Evolutionary conservation across 2,888 invertebrate genomes (phyloP).

Genomic region (Tinea semifulvella): DNA sequence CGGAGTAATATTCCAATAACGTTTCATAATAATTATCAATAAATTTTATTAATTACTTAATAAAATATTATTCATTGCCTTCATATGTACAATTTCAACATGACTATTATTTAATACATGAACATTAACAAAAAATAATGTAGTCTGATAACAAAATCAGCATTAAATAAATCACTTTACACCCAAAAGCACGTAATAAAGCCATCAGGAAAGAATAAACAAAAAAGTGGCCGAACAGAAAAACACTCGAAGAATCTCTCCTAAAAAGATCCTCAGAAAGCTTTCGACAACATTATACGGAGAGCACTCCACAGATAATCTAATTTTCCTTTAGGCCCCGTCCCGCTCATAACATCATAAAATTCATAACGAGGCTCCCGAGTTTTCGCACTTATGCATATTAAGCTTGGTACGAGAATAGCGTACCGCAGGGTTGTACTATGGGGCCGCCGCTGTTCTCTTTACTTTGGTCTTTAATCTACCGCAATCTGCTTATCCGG

Average conservation of each 20-base stretch:
- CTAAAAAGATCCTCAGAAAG: constrained; percentile 43
- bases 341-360: constrained; percentile 40
- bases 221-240: constrained; percentile 50
- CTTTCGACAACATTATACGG: constrained; percentile 57
- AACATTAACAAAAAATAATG: no score
- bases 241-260: constrained; percentile 50
- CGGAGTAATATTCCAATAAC: no score
- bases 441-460: constrained; percentile 35
- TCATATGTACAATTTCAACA: no score
- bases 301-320: constrained; percentile 54
- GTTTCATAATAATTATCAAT: no score
- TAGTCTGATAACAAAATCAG: no score
- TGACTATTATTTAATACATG: no score
- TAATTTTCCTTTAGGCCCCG: constrained; percentile 59
- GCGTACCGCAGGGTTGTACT: constrained; percentile 34
- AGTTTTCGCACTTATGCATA: constrained; percentile 51
- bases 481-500: constrained; percentile 65
- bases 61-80: no score
- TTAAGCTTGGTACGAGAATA: constrained; percentile 27
- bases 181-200: constrained; percentile 31
- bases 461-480: constrained; percentile 64
- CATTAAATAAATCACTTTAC: background rate
- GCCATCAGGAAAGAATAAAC: constrained; percentile 28
- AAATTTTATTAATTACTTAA: no score
- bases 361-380: constrained; percentile 39